Conservation (phyloP, 1,140 invertebrate species). For the Cydia fagiglandana region DNA sequence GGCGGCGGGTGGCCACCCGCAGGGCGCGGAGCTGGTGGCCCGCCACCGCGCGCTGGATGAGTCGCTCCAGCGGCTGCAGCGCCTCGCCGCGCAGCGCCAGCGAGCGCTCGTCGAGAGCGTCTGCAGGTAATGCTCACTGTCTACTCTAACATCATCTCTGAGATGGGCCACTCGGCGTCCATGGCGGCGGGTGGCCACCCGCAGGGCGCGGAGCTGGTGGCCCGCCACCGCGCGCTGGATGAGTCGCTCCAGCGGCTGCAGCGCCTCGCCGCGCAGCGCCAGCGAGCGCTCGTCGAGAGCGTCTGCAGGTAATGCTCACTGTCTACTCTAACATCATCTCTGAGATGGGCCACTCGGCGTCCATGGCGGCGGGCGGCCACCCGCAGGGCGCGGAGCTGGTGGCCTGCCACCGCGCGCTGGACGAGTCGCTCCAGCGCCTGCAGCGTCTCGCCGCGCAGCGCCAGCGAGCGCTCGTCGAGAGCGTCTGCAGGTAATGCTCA, state of each 20-base stretch:
- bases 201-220: slow-evolving; percentile 88
- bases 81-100: slow-evolving; percentile 88
- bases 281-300: slow-evolving; percentile 93
- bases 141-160: slow-evolving; percentile 92
- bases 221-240: slow-evolving; percentile 87
- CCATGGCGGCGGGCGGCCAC: slow-evolving; percentile 86
- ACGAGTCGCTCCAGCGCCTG: slow-evolving; percentile 89
- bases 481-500: slow-evolving; percentile 83
- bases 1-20: no score
- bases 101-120: slow-evolving; percentile 93
- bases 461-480: slow-evolving; percentile 93
- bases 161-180: slow-evolving; percentile 92
- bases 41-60: background rate
- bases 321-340: slow-evolving; percentile 91
- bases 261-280: slow-evolving; percentile 87
- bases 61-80: slow-evolving; percentile 88
- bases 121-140: no score
- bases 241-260: slow-evolving; percentile 91
- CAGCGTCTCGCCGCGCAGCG: slow-evolving; percentile 89
- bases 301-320: slow-evolving; percentile 81
- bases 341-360: slow-evolving; percentile 93
- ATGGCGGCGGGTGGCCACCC: slow-evolving; percentile 88
- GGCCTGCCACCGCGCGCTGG: slow-evolving; percentile 87
- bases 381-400: slow-evolving; percentile 90
- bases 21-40: no score